Evolutionary conservation across 2,113 vertebrate genomes (phyloP).

Genomic region (Apistogramma diplotaenia): DNA sequence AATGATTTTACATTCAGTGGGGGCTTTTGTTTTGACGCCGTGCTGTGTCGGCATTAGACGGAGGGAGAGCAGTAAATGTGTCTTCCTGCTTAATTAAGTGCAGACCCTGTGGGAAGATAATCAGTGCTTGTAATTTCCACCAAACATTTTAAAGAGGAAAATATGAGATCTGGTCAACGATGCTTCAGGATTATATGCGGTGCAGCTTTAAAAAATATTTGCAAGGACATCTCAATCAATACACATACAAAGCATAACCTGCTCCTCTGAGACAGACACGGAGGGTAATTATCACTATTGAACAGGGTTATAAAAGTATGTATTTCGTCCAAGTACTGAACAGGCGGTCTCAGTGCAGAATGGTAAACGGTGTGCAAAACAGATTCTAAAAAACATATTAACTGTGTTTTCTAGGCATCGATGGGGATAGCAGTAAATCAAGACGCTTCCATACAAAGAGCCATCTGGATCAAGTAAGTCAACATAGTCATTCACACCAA

Average conservation of each 20-base stretch:
- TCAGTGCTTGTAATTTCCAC: neutral
- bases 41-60: neutral
- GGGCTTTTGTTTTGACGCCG: neutral
- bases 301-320: neutral
- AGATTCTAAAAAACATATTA: neutral
- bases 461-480: conserved; percentile 56
- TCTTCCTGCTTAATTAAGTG: conserved; percentile 5
- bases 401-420: conserved; percentile 26
- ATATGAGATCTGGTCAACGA: neutral
- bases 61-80: neutral
- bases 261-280: neutral
- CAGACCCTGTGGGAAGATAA: neutral
- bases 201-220: neutral
- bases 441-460: neutral
- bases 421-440: neutral
- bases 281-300: neutral
- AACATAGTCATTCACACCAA: neutral
- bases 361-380: neutral
- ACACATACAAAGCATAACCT: neutral
- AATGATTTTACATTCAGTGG: neutral
- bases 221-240: neutral
- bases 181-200: neutral
- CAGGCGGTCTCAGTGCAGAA: neutral
- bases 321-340: neutral
- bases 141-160: neutral